These are phyloP conservation scores for Macaca fascicularis DNA, from an alignment of 2,113 vertebrate genomes.

Conservation along the genomic window T2T-MFA8v1.1 NC_088391.1:23183001-23183500, in stretches of 20 bases:
- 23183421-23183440: neutral
- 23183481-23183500: neutral
- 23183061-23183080: slow-evolving; percentile 56
- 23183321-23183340: neutral
- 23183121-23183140: neutral
- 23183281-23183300: neutral
- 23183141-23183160: neutral
- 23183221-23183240: slow-evolving; percentile 1
- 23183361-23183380: neutral
- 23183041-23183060: neutral
- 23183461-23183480: neutral
- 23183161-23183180: neutral
- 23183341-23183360: neutral
- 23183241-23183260: neutral
- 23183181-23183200: neutral
- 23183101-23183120: neutral
- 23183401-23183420: neutral
- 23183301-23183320: slow-evolving; percentile 45
- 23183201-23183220: neutral
- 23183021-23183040: neutral
- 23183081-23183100: neutral
- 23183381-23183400: neutral
- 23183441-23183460: neutral
- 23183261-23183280: neutral
- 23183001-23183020: neutral